Evolutionary conservation across 1,140 invertebrate genomes (phyloP).

Genomic region (Camponotus pennsylvanicus): DNA sequence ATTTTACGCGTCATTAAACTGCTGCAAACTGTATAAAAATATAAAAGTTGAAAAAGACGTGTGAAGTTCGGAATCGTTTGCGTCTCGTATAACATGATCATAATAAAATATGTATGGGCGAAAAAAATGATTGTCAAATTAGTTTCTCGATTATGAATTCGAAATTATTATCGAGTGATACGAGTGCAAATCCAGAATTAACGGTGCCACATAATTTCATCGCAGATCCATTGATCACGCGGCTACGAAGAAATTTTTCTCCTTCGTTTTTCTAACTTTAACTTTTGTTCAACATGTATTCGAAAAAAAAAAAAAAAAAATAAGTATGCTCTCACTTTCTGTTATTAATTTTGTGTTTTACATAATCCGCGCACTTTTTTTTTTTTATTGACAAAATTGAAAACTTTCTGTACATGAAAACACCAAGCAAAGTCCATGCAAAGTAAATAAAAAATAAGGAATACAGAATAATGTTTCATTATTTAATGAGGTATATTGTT

Average conservation of each 20-base stretch:
- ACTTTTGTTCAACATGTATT: background rate
- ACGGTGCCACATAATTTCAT: background rate
- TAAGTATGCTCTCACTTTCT: background rate
- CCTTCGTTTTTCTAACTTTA: background rate
- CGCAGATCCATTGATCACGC: constrained; percentile 15
- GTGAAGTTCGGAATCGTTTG: constrained; percentile 36
- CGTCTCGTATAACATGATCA: constrained; percentile 8
- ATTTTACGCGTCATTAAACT: constrained; percentile 30
- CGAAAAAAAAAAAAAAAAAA: background rate
- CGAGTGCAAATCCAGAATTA: background rate
- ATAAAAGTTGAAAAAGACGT: constrained; percentile 30
- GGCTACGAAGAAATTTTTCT: background rate
- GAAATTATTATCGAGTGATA: background rate
- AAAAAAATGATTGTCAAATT: constrained; percentile 40
- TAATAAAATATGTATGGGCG: constrained; percentile 18
- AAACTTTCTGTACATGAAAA: no score
- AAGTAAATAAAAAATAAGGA: no score
- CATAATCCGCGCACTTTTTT: constrained; percentile 34
- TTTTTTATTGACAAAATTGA: background rate
- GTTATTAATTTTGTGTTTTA: constrained; percentile 62
- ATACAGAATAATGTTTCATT: no score
- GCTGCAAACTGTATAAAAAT: constrained; percentile 10
- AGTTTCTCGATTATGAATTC: background rate
- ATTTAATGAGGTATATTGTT: no score
- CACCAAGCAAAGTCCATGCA: no score